Conservation (phyloP, 1,140 invertebrate genomes). For the Tetramorium parvispinum region DNA sequence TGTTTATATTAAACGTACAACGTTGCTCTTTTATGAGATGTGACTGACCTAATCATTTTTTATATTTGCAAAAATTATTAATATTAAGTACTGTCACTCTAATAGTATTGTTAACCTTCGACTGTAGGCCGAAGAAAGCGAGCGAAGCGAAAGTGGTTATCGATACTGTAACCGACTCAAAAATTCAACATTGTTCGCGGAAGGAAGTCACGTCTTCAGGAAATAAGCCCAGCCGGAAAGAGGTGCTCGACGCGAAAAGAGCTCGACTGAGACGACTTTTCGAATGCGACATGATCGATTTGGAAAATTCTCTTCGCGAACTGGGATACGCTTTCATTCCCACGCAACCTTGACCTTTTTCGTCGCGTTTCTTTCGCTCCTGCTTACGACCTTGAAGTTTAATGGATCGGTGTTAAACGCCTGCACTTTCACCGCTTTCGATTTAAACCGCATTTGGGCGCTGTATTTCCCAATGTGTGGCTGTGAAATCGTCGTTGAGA, state of each 20-base stretch:
- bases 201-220: conserved; percentile 15
- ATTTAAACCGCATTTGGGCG: conserved; percentile 21
- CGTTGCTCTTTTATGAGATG: background rate
- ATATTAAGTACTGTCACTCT: background rate
- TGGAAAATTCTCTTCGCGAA: conserved; percentile 51
- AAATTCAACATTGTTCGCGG: conserved; percentile 2
- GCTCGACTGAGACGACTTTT: conserved; percentile 37
- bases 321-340: conserved; percentile 60
- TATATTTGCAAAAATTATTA: background rate
- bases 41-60: background rate
- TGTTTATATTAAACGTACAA: background rate
- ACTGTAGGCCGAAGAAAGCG: conserved; percentile 26
- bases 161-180: background rate
- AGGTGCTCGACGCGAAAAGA: conserved; percentile 47
- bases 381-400: conserved; percentile 20
- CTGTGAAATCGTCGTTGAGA: background rate
- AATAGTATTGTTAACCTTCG: background rate
- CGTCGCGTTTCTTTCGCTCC: conserved; percentile 12
- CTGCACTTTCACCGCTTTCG: conserved; percentile 33
- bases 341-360: conserved; percentile 57
- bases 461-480: background rate
- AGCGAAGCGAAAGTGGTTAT: conserved; percentile 15
- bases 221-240: conserved; percentile 14
- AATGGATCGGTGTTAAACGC: conserved; percentile 32
- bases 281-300: conserved; percentile 37